Evolutionary conservation across 1,140 invertebrate species (phyloP), one percentile per base, ranked within the genome.

Genomic region (Plectrocnemia conspersa): DNA sequence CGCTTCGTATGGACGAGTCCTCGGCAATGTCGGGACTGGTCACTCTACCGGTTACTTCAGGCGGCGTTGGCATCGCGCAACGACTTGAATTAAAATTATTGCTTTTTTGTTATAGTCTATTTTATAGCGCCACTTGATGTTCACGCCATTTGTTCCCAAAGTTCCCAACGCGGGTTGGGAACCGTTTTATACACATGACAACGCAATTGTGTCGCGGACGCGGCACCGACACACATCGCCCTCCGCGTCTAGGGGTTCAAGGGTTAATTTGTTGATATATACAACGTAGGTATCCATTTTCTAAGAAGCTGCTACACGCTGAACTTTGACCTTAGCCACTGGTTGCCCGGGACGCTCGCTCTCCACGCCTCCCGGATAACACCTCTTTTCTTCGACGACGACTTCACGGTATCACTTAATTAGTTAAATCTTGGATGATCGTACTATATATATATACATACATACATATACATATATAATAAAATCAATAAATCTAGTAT

Each of bases 61-160:
- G 56, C 15, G 56, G 46, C 32, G 56, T 58, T 11, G 56, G 56
- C 56, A 58, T 58, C 33, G 27, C 52, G 36, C 32, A 40, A 27
- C 27, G 23, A 38, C 40, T 15, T 23, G 15, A 47, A 9, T 21
- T 27, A 6, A 6, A 45, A 24, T 3, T 5, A 24, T n/a, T 19
- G 5, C 35, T 38, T 38, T 38, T 9, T 13, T 5, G 25, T 32
- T 16, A 41, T 15, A 32, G 22, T 33, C 38, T 45, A 7, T 24
- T n/a, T n/a, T 44, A 29, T 36, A 35, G 32, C 38, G 45, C 56
- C 38, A 27, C n/a, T 42, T 41, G 21, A 42, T 9, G 42, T 16
- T n/a, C 19, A 42, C 25, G 24, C 52, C 22, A 33, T 5, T 16
- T 22, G 15, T 6, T 25, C 11, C 27, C 52, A 22, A 15, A 19